Conservation (phyloP, 2,888 invertebrate genomes). For the Pterostichus niger region DNA sequence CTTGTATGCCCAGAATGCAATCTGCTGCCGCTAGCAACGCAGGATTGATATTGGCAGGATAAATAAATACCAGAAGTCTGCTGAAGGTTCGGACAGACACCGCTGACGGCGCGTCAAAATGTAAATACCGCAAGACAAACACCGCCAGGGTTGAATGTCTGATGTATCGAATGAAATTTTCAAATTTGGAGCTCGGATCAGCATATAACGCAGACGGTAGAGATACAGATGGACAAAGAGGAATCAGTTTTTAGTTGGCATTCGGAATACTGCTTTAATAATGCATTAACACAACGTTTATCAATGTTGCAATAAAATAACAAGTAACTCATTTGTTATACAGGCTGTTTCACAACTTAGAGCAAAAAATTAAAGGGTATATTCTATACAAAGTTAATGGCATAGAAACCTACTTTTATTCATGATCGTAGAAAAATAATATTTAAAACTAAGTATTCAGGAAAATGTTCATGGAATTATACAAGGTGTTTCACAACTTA, state of each 20-base stretch:
- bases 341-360: too few relatives aligned
- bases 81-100: slow-evolving; percentile 6
- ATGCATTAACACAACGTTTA: background rate
- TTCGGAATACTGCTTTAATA: too few relatives aligned
- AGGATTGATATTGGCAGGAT: slow-evolving; percentile 65
- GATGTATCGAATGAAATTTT: slow-evolving; percentile 26
- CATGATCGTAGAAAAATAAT: too few relatives aligned
- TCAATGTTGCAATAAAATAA: too few relatives aligned
- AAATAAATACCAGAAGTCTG: slow-evolving; percentile 63
- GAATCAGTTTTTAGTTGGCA: too few relatives aligned
- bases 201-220: background rate
- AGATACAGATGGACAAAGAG: background rate
- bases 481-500: too few relatives aligned
- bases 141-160: slow-evolving; percentile 11
- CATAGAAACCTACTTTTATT: too few relatives aligned
- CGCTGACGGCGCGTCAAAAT: slow-evolving; percentile 55
- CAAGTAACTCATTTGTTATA: too few relatives aligned
- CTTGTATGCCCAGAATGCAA: slow-evolving; percentile 62
- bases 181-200: background rate
- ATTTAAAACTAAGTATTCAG: too few relatives aligned
- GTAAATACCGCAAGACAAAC: slow-evolving; percentile 63
- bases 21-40: slow-evolving; percentile 23
- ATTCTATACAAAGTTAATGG: too few relatives aligned
- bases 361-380: too few relatives aligned
- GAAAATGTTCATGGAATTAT: too few relatives aligned